phyloP scores from a whole-genome alignment of 2,888 invertebrate genomes.

The Melipona bicolor region DNA sequence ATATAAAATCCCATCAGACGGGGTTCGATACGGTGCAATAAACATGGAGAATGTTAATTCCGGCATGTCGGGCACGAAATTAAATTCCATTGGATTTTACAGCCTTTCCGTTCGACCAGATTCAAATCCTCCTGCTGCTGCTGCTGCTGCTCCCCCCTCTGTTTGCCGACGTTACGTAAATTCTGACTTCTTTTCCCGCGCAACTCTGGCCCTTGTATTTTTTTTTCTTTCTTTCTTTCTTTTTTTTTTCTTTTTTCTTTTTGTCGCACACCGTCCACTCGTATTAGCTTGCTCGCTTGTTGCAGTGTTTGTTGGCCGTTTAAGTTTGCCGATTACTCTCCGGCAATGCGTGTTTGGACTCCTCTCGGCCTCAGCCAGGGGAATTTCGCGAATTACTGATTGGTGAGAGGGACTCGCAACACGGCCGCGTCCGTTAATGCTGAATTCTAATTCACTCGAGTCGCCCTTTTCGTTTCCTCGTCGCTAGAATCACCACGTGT shows the following conservation, averaged over 20 bases:
- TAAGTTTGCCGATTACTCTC: not conserved
- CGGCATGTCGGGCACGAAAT: constrained; percentile 62
- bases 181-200: constrained; percentile 9
- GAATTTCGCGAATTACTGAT: not conserved
- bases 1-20: constrained; percentile 55
- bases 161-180: constrained; percentile 23
- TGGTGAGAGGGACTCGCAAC: not conserved
- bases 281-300: constrained; percentile 3
- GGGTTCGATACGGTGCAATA: constrained; percentile 65
- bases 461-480: not conserved
- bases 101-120: constrained; percentile 28
- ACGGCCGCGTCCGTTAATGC: not conserved
- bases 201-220: not conserved
- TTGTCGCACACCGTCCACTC: not conserved
- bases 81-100: constrained; percentile 72
- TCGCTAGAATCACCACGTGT: not conserved
- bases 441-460: not conserved
- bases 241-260: not conserved
- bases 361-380: not conserved
- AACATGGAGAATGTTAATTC: constrained; percentile 73
- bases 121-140: not conserved
- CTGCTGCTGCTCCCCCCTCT: too few species aligned
- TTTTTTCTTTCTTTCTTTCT: not conserved
- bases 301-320: constrained; percentile 8
- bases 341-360: not conserved